These are phyloP conservation scores for Euzophera pinguis DNA, from an alignment of 2,888 invertebrate species.

Conservation along the genomic window DNA sequence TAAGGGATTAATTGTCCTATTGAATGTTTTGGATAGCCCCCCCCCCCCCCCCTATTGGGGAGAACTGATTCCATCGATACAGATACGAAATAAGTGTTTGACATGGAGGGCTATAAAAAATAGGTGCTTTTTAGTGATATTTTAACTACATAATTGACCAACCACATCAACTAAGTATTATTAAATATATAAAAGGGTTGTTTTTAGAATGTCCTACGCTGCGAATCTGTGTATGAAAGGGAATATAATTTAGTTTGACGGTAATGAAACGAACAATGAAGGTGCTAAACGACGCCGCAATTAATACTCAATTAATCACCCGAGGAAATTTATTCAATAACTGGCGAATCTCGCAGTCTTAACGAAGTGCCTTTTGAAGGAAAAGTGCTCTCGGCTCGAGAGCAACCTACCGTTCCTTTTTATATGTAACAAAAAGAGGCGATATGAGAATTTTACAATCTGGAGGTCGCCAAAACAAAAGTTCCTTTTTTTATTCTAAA, in stretches of 20 bases:
- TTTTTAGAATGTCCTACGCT: not conserved
- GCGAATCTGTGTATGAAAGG: constrained; percentile 15
- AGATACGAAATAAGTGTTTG: too few relatives aligned
- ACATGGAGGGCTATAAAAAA: too few relatives aligned
- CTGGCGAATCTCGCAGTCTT: constrained; percentile 52
- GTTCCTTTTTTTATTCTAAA: too few relatives aligned
- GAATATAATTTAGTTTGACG: constrained; percentile 32
- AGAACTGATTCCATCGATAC: too few relatives aligned
- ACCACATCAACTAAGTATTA: too few relatives aligned
- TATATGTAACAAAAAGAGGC: not conserved
- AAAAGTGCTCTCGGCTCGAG: constrained; percentile 16
- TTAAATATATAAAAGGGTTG: not conserved
- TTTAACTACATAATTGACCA: too few relatives aligned
- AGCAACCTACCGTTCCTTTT: not conserved
- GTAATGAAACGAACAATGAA: constrained; percentile 42
- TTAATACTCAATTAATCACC: constrained; percentile 75
- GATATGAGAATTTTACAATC: too few relatives aligned
- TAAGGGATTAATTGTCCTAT: too few relatives aligned
- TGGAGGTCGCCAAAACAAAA: too few relatives aligned
- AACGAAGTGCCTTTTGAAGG: constrained; percentile 41
- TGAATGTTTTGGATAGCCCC: too few relatives aligned
- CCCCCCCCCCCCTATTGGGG: too few relatives aligned
- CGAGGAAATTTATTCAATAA: constrained; percentile 67
- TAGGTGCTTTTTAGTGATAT: too few relatives aligned
- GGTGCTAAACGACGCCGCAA: constrained; percentile 71